Conservation (phyloP, 2,888 invertebrate species). For the Nephrotoma flavescens region DNA sequence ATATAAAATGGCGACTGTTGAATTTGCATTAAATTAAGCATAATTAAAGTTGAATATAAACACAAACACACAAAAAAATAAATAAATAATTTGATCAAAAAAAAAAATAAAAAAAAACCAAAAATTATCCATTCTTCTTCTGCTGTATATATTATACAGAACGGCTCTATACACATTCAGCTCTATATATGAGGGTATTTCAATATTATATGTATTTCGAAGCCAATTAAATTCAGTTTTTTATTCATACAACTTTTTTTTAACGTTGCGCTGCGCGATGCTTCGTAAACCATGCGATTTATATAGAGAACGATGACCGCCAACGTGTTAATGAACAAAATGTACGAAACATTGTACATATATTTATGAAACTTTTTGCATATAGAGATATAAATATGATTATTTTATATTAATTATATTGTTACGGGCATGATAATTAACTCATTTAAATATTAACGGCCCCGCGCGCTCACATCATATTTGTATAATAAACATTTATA, state of each 20-base stretch:
- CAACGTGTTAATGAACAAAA: background rate
- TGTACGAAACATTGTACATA: too few species aligned
- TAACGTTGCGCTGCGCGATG: background rate
- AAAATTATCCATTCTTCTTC: background rate
- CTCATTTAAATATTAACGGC: conserved; percentile 4
- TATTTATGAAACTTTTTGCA: background rate
- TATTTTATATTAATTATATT: background rate
- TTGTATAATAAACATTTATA: background rate
- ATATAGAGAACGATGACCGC: background rate
- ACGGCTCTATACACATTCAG: background rate
- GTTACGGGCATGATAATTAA: background rate
- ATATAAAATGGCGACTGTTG: background rate
- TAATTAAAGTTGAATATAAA: background rate
- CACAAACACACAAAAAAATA: background rate
- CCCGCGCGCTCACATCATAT: background rate
- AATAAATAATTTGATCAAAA: background rate
- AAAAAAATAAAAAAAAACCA: background rate
- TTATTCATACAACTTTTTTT: background rate
- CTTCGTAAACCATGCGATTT: background rate
- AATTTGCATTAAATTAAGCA: background rate
- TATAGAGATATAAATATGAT: background rate
- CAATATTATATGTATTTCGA: background rate
- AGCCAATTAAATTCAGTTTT: background rate
- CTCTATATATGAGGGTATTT: background rate
- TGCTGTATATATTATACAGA: background rate